Evolutionary conservation across 2,888 invertebrate genomes (phyloP).

Genomic region (Mythimna impura): DNA sequence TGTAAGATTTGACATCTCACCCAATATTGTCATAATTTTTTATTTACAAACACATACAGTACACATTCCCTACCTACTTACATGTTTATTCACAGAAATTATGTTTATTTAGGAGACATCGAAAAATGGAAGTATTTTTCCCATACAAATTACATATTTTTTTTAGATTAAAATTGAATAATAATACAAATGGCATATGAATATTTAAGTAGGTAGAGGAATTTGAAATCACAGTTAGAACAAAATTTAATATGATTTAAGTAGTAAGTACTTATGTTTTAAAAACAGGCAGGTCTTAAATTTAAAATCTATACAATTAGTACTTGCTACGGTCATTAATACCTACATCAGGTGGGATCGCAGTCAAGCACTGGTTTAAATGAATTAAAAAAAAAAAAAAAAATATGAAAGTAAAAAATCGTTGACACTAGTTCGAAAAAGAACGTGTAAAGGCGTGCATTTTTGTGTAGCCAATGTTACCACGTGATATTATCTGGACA

Average conservation of each 20-base stretch:
- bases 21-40: conserved; percentile 29
- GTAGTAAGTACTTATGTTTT: conserved; percentile 1
- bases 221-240: neutral
- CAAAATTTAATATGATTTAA: neutral
- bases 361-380: too few relatives aligned
- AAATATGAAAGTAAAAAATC: neutral
- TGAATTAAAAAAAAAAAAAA: too few relatives aligned
- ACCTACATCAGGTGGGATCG: too few relatives aligned
- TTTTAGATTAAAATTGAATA: neutral
- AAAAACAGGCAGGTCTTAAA: neutral
- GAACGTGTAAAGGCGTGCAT: neutral
- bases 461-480: neutral
- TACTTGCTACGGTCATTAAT: neutral
- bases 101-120: neutral
- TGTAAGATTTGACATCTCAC: conserved; percentile 18
- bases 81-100: conserved; percentile 29
- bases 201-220: neutral
- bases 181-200: conserved; percentile 3
- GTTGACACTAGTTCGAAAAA: neutral
- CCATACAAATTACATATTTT: neutral
- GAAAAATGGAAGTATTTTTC: neutral
- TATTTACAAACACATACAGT: conserved; percentile 39
- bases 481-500: neutral
- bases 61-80: neutral
- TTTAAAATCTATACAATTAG: neutral